Evolutionary conservation across 2,797 vertebrate genomes (phyloP).

Genomic region (Pseudomugil gertrudae): DNA sequence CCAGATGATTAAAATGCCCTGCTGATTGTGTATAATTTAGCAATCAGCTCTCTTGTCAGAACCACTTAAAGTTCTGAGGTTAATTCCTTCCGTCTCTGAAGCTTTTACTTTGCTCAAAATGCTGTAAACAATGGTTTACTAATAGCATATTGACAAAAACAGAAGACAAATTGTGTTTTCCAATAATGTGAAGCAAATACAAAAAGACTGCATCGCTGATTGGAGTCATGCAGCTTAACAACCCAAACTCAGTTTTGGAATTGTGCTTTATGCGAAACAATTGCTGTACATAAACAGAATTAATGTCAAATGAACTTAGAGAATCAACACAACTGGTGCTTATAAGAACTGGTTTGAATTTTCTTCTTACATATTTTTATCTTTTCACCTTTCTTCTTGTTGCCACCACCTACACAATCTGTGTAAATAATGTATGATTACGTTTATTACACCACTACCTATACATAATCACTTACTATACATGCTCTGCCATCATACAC

Average conservation of each 20-base stretch:
- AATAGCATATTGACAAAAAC: constrained; percentile 9
- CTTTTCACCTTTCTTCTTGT: too few relatives aligned
- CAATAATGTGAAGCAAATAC: not conserved
- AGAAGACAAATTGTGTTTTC: not conserved
- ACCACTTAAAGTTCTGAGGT: not conserved
- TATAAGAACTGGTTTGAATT: too few relatives aligned
- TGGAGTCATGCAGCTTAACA: not conserved
- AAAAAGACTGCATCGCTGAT: not conserved
- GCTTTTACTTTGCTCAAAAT: not conserved
- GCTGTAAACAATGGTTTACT: not conserved
- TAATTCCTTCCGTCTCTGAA: constrained; percentile 7
- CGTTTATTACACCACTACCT: too few relatives aligned
- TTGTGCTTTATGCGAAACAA: not conserved
- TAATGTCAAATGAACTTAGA: too few relatives aligned
- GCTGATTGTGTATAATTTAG: not conserved
- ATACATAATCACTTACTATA: too few relatives aligned
- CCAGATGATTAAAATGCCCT: not conserved
- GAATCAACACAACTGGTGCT: too few relatives aligned
- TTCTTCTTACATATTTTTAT: too few relatives aligned
- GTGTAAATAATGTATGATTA: too few relatives aligned
- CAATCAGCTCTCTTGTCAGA: constrained; percentile 20
- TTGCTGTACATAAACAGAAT: not conserved
- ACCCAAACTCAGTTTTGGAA: not conserved
- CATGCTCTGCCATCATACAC: too few relatives aligned
- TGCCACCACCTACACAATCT: too few relatives aligned